These are phyloP conservation scores for Leucozona laternaria DNA, from an alignment of 2,888 invertebrate genomes.

Conservation along the genomic window DNA sequence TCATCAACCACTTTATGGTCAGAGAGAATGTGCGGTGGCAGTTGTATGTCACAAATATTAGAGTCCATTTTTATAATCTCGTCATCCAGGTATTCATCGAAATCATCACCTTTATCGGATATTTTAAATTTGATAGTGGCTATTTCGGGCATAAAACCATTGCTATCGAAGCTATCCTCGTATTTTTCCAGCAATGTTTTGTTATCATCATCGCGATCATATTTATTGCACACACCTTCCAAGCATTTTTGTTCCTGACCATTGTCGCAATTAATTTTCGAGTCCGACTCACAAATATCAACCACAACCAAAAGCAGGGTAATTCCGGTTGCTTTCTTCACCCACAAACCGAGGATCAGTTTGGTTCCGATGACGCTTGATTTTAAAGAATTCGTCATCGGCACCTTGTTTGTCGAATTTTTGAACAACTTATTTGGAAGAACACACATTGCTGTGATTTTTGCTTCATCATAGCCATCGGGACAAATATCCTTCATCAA, in stretches of 20 bases:
- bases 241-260: conserved; percentile 77
- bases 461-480: conserved; percentile 81
- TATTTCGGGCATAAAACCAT: conserved; percentile 80
- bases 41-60: conserved; percentile 46
- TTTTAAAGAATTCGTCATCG: conserved; percentile 78
- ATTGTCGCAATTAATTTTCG: conserved; percentile 73
- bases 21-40: conserved; percentile 53
- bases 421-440: conserved; percentile 85
- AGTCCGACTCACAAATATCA: conserved; percentile 54
- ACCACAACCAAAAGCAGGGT: conserved; percentile 56
- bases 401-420: conserved; percentile 78
- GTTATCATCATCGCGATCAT: conserved; percentile 79
- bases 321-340: conserved; percentile 60
- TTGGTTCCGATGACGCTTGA: conserved; percentile 75
- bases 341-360: conserved; percentile 68
- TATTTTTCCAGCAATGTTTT: conserved; percentile 81
- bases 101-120: conserved; percentile 59
- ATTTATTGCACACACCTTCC: conserved; percentile 74
- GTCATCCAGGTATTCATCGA: conserved; percentile 58
- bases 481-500: conserved; percentile 80
- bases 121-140: conserved; percentile 67
- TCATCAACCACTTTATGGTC: conserved; percentile 48
- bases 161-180: conserved; percentile 81
- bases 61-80: conserved; percentile 58
- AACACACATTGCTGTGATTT: conserved; percentile 91